Conservation (phyloP, 2,888 invertebrate genomes). For the Poecilobothrus nobilitatus region DNA sequence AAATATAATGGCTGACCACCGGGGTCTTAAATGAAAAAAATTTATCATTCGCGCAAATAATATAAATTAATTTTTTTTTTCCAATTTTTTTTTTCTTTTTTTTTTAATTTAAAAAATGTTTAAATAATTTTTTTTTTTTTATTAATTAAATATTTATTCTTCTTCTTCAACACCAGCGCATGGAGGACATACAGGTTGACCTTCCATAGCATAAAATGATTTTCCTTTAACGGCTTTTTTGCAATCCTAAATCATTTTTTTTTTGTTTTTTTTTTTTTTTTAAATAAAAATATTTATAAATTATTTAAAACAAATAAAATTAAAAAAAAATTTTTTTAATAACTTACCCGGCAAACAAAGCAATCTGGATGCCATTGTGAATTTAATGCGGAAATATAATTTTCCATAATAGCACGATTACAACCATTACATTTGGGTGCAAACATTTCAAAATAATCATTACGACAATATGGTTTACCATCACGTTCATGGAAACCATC, state of each 20-base stretch:
- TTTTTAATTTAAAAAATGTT: constrained; percentile 7
- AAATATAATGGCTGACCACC: neutral
- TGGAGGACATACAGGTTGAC: constrained; percentile 89
- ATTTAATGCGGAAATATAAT: constrained; percentile 94
- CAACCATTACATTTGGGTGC: constrained; percentile 98
- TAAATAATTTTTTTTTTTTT: constrained; percentile 12
- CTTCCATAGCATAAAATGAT: constrained; percentile 95
- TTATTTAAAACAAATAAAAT: constrained; percentile 24
- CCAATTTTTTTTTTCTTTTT: constrained; percentile 15
- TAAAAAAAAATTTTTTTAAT: constrained; percentile 14
- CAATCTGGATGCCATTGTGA: constrained; percentile 98
- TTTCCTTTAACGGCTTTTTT: constrained; percentile 86
- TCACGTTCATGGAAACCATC: constrained; percentile 96
- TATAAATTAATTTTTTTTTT: constrained; percentile 17
- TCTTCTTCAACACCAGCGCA: constrained; percentile 89
- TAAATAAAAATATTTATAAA: neutral
- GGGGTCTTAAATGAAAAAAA: neutral
- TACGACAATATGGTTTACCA: constrained; percentile 91
- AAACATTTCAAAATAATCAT: constrained; percentile 95
- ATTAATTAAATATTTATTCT: constrained; percentile 33
- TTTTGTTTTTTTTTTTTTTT: neutral
- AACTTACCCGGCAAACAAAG: constrained; percentile 94
- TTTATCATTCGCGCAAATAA: neutral
- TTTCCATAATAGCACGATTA: constrained; percentile 91
- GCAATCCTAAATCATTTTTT: constrained; percentile 67